Base-by-base conservation (phyloP, 2,113 vertebrate genomes). In the Petaurus breviceps region DNA sequence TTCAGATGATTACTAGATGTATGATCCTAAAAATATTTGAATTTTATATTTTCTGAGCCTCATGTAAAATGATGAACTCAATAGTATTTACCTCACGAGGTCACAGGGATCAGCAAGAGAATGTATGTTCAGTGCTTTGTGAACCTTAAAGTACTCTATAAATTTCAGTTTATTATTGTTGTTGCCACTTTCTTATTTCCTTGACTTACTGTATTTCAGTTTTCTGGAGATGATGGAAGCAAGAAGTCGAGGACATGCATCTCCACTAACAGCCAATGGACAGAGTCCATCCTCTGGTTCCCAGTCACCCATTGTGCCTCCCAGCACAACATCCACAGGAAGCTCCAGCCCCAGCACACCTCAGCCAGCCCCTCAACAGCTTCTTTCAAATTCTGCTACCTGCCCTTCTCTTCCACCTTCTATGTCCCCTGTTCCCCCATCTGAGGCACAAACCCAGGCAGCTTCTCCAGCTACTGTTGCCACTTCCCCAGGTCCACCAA, bases 201-300 rank as follows among this genome's bases (percentile, higher is more conserved):
- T 94, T 14, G 10, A 92, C 52, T 51, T 92, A 84, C 54, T 97
- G 90, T 26, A 52, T 89, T 95, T 25, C 98, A 99, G 99, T 96
- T 99, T 99, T 97, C 98, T 99, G 24, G 99, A 99, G 96, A 99
- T 99, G 99, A 98, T 99, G 98, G 99, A 99, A 96, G 98, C 99
- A 1, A 99, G 99, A 92, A 99, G 98, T 96, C 99, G 99, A 31
- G 99, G 99, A 54, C 99, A 98, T 1, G 94, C 98, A 0, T 99
- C 99, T 0, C 99, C 99, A 0, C 98, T 98, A 10, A 98, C 99
- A 0, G 96, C 99, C 8, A 99, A 99, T 0, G 99, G 99, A 46
- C 99, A 99, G 97, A 99, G 99, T 97, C 99, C 99, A 0, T 99
- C 99, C 37, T 99, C 99, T 0, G 99, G 99, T 91, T 99, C 99